Evolutionary conservation across 1,140 invertebrate species (phyloP), one percentile per base, ranked within the genome.

Genomic region (Ceratoteleas bidentatus): DNA sequence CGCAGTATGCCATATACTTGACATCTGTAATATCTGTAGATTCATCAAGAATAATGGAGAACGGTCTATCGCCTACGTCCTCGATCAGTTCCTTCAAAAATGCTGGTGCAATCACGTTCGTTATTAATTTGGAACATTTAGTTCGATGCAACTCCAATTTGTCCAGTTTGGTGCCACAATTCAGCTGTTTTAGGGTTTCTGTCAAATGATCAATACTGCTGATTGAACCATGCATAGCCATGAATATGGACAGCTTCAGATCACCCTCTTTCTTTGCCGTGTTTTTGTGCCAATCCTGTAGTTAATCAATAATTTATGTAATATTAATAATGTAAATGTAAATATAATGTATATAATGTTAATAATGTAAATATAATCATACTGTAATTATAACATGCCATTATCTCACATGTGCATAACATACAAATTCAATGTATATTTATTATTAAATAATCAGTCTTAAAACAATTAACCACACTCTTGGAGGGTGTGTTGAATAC

Each of bases 11-110:
- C 70, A 84, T 78, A 47, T 68, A 84, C 53, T 84, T 84, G 11
- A 76, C 50, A 14, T 47, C 40, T 0, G 72, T 74, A 15, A 82
- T 47, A 40, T 85, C 83, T 6, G 80, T 85, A 9, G 76, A 85
- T 60, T 85, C 83, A 43, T 84, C 83, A 11, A 79, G 33, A 56
- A 84, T 84, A 1, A 84, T 45, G 1, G 72, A 85, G 61, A 69
- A 83, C 6, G 70, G 34, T 16, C 58, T 47, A 24, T 80, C 49
- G 24, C 73, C 81, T 15, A 83, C 34, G 50, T 81, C 77, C 6
- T 83, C 32, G 13, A 85, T 53, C 4, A 85, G 33, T 49, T 85
- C 68, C 6, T 11, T 16, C 32, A 81, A 69, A 32, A 85, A 60
- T 34, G 65, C 40, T 56, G 84, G 77, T 9, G 65, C 69, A 24